phyloP scores from a whole-genome alignment of 2,888 invertebrate genomes.

The Dolomedes plantarius region DNA sequence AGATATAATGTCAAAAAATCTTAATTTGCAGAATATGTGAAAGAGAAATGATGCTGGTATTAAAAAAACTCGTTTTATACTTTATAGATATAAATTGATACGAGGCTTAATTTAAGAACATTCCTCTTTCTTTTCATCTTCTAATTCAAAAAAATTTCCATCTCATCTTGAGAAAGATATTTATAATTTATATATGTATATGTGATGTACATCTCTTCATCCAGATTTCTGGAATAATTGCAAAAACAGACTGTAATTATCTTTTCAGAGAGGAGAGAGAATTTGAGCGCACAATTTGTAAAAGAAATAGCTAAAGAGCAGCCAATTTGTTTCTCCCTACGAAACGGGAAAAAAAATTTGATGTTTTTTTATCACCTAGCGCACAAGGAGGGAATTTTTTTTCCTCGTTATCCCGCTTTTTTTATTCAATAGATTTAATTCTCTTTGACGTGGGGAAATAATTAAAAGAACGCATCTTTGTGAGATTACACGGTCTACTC shows the following conservation, averaged over 20 bases:
- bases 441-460: neutral
- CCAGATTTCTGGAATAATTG: neutral
- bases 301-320: neutral
- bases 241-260: neutral
- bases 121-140: too few relatives aligned
- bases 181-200: neutral
- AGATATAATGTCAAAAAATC: too few relatives aligned
- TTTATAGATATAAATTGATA: too few relatives aligned
- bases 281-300: neutral
- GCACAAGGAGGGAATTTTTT: neutral
- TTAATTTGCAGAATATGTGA: too few relatives aligned
- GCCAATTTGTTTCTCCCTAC: neutral
- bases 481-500: neutral
- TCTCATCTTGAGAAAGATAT: neutral
- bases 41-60: too few relatives aligned
- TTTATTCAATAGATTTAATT: slow-evolving; percentile 9
- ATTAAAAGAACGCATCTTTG: neutral
- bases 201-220: neutral
- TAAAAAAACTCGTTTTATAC: too few relatives aligned
- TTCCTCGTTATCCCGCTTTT: neutral
- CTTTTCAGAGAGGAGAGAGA: neutral
- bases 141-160: too few relatives aligned
- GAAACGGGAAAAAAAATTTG: neutral
- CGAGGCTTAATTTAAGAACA: too few relatives aligned
- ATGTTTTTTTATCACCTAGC: neutral